Conservation (phyloP, 30 jellyfish, hydroid and myxozoan genomes). For the Phacellophora camtschatica region DNA sequence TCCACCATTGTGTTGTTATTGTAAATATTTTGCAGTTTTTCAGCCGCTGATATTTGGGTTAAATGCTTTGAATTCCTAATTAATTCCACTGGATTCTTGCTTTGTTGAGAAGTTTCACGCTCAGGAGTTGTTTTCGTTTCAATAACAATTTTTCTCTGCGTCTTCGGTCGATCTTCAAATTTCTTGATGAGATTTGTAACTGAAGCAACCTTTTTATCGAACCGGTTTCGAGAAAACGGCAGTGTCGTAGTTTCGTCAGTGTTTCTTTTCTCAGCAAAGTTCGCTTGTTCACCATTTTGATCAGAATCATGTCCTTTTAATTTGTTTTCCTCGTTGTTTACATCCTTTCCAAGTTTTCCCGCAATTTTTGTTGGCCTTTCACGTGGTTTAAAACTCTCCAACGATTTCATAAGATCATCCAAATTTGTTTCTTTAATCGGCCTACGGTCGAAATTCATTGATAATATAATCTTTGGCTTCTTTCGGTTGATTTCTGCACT, state of each 20-base stretch:
- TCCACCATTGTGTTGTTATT: slow-evolving; percentile 18
- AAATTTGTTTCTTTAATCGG: slow-evolving; percentile 77
- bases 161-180: neutral
- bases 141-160: neutral
- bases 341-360: neutral
- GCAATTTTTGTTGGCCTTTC: neutral
- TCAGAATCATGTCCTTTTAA: neutral
- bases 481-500: slow-evolving; percentile 67
- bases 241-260: neutral
- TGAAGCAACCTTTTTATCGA: neutral
- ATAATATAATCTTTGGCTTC: slow-evolving; percentile 64
- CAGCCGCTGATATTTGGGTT: neutral
- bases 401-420: slow-evolving; percentile 73
- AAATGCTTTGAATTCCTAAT: slow-evolving; percentile 19
- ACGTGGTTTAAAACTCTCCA: slow-evolving; percentile 47
- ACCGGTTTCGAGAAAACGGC: neutral
- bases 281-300: neutral
- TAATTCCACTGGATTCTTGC: slow-evolving; percentile 7
- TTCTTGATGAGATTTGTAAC: slow-evolving; percentile 14
- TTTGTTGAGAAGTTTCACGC: slow-evolving; percentile 1
- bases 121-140: slow-evolving; percentile 10
- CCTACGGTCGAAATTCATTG: slow-evolving; percentile 50
- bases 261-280: neutral
- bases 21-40: slow-evolving; percentile 5
- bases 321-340: neutral